Evolutionary conservation across 2,797 vertebrate genomes (phyloP), one percentile per base, ranked within the genome.

Genomic region (Diglossa cyanea): DNA sequence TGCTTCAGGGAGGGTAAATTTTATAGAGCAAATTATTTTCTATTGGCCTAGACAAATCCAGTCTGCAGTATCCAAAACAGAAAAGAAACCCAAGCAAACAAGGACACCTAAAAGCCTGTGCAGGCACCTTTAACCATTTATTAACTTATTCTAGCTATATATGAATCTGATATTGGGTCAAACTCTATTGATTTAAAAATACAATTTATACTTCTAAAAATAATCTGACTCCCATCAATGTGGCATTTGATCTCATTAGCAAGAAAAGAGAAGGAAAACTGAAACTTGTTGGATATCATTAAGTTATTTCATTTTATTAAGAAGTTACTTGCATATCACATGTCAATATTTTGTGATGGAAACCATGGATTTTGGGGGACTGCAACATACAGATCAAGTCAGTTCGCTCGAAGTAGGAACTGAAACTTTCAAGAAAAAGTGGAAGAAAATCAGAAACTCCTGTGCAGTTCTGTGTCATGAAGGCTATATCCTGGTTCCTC

Each of bases 1-100:
- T 93, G 77, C 88, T 95, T 92, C 76, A 75, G 93, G 90, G 86
- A 90, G 53, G 67, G 60, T 75, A 80, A 76, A 79, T 92, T 93
- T 93, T 93, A 82, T 62, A 85, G 63, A 30, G 35, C n/a, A 93
- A 76, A 80, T 76, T 85, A 76, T 80, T 92, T 95, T 86, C 57
- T 68, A 9, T 84, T 88, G 51, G 65, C 71, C 70, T 60, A 73
- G 82, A 66, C 24, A 91, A 85, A 92, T 86, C 45, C n/a, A 77
- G 54, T 58, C 51, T 87, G 35, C 45, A 92, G 10, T 11, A 82
- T 9, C 28, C 53, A 63, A 91, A 76, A 33, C 39, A 35, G 20
- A 48, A 81, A 86, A 91, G 45, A 25, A 0, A 35, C 35, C 0
- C 20, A 42, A 82, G 48, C 21, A 76, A 84, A 72, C 21, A 87